These are phyloP conservation scores for Triops longicaudatus DNA, from an alignment of 1,140 invertebrate genomes.

Conservation along the genomic window DNA sequence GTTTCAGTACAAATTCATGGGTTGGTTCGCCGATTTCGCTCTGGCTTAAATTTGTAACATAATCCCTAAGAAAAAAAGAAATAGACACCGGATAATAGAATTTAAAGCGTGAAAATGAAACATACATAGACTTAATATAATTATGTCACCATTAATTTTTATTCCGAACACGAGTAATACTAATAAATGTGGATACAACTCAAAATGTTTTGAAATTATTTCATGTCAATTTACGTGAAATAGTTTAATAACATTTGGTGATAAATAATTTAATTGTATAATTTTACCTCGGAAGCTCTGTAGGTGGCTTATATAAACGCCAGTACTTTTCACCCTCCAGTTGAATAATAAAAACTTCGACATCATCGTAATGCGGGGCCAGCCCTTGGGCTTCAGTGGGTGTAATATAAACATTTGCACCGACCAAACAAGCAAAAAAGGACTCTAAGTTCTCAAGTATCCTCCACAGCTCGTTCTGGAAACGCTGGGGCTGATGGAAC, in stretches of 20 bases:
- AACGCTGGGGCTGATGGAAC: conserved; percentile 34
- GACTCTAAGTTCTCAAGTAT: conserved; percentile 26
- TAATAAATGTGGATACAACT: too few relatives aligned
- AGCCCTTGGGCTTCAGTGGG: conserved; percentile 51
- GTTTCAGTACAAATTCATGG: conserved; percentile 45
- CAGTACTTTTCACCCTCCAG: conserved; percentile 53
- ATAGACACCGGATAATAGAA: neutral
- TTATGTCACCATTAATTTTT: too few relatives aligned
- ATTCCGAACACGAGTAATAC: too few relatives aligned
- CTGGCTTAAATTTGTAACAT: conserved; percentile 45
- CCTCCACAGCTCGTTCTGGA: conserved; percentile 28
- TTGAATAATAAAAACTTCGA: conserved; percentile 57
- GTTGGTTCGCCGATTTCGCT: conserved; percentile 43
- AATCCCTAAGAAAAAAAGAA: conserved; percentile 34
- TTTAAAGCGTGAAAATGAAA: too few relatives aligned
- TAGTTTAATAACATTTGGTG: too few relatives aligned
- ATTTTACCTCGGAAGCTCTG: conserved; percentile 32
- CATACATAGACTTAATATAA: too few relatives aligned
- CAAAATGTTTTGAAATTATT: too few relatives aligned
- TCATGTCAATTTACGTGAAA: too few relatives aligned
- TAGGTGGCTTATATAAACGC: conserved; percentile 45
- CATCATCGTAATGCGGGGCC: conserved; percentile 56
- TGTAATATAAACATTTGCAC: conserved; percentile 46
- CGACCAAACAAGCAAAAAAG: conserved; percentile 30
- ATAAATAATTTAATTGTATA: too few relatives aligned